Evolutionary conservation across 2,113 vertebrate genomes (phyloP), one percentile per base, ranked within the genome.

Genomic region (Aspiorhynchus laticeps): DNA sequence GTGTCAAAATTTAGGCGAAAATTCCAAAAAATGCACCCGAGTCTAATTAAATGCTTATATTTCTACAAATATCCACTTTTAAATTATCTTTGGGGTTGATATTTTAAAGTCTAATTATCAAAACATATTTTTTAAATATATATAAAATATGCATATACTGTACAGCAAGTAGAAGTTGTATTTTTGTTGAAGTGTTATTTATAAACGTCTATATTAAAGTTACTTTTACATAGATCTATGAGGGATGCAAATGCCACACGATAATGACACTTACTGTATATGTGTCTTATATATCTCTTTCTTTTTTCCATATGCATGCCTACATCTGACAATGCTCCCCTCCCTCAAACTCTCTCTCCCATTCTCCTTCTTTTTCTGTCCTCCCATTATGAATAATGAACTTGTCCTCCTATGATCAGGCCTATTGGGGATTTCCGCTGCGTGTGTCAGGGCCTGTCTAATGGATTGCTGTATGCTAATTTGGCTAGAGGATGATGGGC

Each of bases 321-420:
- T 63, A 26, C 24, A 59, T 71, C 63, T 71, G n/a, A 43, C 48
- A 80, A 75, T 56, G 24, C 24, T 31, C 4, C 26, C 28, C 74
- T 67, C 38, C 19, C 21, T 85, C 46, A 83, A 51, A 83, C 28
- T 79, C 43, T 69, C 28, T 28, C 43, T 53, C 31, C 43, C 14
- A 61, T 48, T 80, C 33, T 36, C 46, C 24, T 33, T 86, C 28
- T n/a, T 21, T 56, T 61, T 63, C 80, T 80, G 19, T 75, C 41
- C 65, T 84, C 26, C 59, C 63, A 88, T 85, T 89, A 89, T 79
- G 59, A 84, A 84, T 84, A 86, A 80, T 88, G 46, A 90, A 90
- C 77, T 84, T 86, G 89, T 84, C 80, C 76, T 76, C n/a, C 36
- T 89, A 71, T 84, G 67, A 89, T 88, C 81, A 76, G 69, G 74